Base-by-base conservation (phyloP, 2,888 invertebrate species). In the Dichetophora obliterata region DNA sequence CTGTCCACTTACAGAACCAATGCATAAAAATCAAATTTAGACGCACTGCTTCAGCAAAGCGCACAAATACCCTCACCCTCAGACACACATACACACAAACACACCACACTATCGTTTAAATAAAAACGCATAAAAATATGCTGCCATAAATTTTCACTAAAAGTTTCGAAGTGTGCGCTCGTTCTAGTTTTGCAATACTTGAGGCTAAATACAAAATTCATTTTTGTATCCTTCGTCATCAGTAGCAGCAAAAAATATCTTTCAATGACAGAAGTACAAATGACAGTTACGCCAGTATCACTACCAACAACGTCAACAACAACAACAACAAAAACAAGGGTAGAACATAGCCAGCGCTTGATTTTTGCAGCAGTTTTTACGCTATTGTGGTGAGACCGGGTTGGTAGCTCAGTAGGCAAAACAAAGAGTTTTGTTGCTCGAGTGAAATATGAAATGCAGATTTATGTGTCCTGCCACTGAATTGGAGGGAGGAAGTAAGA, bases 181-280 rank as follows among this genome's bases (percentile, higher is more conserved):
- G 66, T n/a, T 57, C 66, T 50, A 66, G 16, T 76, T 77, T 59
- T 69, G 8, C 68, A 78, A 74, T 76, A 72, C 80, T 80, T 61
- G 76, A 68, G 76, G 80, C 79, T 78, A 81, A 81, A 80, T 82
- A 81, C 77, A 82, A 82, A 81, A 80, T 81, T 80, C 73, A 79
- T 81, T 81, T 80, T 22, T 77, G 76, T 77, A 79, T 79, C 80
- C 81, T 79, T 78, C 78, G 59, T 75, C 68, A 78, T 75, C 77
- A 70, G 70, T 69, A 65, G 57, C 71, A 43, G 59, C 27, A 27
- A 37, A 70, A 65, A 11, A 16, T 50, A 48, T 77, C 31, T 52
- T 70, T 14, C 9, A 43, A 19, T 31, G 31, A 31, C 43, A 31
- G 61, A 43, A 34, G 69, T 57, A 37, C 37, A 61, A 31, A 37